Conservation (phyloP, 2,113 vertebrate species). For the Ascaphus truei region DNA sequence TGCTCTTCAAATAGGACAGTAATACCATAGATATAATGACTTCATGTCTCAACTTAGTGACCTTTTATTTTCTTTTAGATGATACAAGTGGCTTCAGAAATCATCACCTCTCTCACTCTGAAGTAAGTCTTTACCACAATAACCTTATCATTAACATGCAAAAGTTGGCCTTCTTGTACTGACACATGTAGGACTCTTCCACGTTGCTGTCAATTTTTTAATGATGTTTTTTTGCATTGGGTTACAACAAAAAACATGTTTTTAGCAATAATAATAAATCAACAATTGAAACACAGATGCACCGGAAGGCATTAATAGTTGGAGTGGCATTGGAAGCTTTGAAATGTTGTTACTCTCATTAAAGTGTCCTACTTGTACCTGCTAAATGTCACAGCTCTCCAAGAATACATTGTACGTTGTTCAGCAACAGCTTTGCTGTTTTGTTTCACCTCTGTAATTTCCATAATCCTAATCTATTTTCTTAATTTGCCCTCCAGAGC, state of each 20-base stretch:
- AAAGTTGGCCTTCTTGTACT: background rate
- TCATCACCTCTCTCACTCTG: background rate
- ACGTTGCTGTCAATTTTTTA: background rate
- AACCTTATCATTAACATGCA: background rate
- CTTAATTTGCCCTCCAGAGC: slow-evolving; percentile 23
- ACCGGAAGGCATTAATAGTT: slow-evolving; percentile 3
- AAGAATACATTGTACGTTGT: slow-evolving; percentile 7
- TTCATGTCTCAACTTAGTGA: slow-evolving; percentile 2
- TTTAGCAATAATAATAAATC: slow-evolving; percentile 5
- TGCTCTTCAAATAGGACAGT: background rate
- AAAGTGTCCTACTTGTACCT: slow-evolving; percentile 7
- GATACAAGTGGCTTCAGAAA: background rate
- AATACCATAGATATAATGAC: background rate
- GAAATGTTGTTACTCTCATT: slow-evolving; percentile 12
- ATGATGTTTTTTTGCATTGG: background rate
- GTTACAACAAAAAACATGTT: slow-evolving; percentile 10
- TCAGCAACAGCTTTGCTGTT: background rate
- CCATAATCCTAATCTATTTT: slow-evolving; percentile 32
- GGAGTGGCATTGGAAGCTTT: background rate
- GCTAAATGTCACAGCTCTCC: slow-evolving; percentile 8
- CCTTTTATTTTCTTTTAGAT: slow-evolving; percentile 17
- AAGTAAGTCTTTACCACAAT: background rate
- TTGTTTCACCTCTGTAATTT: slow-evolving; percentile 19
- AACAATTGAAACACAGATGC: background rate
- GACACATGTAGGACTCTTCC: background rate